phyloP scores from a whole-genome alignment of 2,888 invertebrate genomes.

The Cephus sareptanus region DNA sequence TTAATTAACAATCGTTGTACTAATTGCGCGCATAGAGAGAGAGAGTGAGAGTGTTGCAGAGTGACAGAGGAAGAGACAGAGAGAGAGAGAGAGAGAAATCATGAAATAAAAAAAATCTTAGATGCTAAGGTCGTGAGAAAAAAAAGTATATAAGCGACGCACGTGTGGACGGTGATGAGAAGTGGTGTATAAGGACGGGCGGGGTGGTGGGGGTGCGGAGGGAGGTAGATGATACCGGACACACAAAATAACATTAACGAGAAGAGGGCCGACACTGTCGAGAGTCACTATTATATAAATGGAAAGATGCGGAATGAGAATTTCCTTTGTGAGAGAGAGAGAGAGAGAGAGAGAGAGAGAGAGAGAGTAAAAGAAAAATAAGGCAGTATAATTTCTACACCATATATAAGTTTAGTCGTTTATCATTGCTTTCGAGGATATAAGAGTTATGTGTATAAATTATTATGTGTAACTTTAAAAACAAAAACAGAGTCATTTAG shows the following conservation, averaged over 20 bases:
- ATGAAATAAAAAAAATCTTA: no score
- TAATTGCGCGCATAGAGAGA: constrained; percentile 39
- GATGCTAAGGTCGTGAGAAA: no score
- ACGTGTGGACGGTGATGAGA: no score
- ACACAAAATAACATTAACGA: constrained; percentile 17
- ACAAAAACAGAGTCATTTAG: constrained; percentile 51
- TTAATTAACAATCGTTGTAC: constrained; percentile 50
- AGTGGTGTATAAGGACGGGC: no score
- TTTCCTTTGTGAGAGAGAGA: neutral
- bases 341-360: no score
- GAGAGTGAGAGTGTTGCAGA: neutral
- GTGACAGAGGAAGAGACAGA: no score
- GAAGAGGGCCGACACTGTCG: no score
- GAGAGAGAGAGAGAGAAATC: no score
- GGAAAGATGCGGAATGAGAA: neutral
- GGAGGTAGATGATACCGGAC: no score
- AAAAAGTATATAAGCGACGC: no score
- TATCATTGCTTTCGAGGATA: constrained; percentile 56
- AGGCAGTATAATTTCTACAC: constrained; percentile 50
- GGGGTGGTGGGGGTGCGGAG: no score
- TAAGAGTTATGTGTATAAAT: constrained; percentile 57
- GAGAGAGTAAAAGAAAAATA: constrained; percentile 25
- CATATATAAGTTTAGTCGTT: constrained; percentile 54
- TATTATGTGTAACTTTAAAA: constrained; percentile 56
- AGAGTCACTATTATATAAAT: no score